Percentiles rank a stretch among this genome's conserved stretches.
phyloP scores from a whole-genome alignment of 1,140 invertebrate species.

The Drosophila parvula region DNA sequence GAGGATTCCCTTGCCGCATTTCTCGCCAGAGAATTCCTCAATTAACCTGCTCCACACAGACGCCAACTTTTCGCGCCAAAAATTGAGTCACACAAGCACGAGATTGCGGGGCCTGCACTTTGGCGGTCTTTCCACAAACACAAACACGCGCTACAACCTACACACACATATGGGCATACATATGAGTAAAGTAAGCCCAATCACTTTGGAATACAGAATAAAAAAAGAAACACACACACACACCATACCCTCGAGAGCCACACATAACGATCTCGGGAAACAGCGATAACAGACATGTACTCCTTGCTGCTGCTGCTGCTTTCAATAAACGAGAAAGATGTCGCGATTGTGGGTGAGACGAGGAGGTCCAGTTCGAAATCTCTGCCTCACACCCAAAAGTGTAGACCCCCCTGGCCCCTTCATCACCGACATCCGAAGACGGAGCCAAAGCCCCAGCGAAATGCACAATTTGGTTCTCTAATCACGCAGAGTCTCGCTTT shows the following conservation, averaged over 20 bases:
- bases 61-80: conserved; percentile 80
- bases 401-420: neutral
- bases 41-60: conserved; percentile 61
- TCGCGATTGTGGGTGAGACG: conserved; percentile 50
- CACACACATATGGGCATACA: neutral
- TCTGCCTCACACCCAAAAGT: conserved; percentile 22
- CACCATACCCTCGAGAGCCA: conserved; percentile 30
- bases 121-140: conserved; percentile 51
- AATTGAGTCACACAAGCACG: conserved; percentile 67
- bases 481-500: conserved; percentile 74
- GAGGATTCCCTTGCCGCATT: neutral
- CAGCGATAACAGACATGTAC: conserved; percentile 77
- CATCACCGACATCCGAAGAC: neutral
- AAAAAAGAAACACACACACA: conserved; percentile 28
- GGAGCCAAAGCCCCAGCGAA: conserved; percentile 45
- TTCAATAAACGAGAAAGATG: conserved; percentile 35
- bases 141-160: conserved; percentile 18
- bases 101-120: conserved; percentile 42
- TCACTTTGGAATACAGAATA: conserved; percentile 18
- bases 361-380: conserved; percentile 51
- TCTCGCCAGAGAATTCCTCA: conserved; percentile 6
- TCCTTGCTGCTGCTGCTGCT: conserved; percentile 32
- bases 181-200: conserved; percentile 28
- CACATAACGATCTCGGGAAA: conserved; percentile 68
- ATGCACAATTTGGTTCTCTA: conserved; percentile 79